Conservation (phyloP, 1,140 invertebrate species). For the Ditylenchus dipsaci region DNA sequence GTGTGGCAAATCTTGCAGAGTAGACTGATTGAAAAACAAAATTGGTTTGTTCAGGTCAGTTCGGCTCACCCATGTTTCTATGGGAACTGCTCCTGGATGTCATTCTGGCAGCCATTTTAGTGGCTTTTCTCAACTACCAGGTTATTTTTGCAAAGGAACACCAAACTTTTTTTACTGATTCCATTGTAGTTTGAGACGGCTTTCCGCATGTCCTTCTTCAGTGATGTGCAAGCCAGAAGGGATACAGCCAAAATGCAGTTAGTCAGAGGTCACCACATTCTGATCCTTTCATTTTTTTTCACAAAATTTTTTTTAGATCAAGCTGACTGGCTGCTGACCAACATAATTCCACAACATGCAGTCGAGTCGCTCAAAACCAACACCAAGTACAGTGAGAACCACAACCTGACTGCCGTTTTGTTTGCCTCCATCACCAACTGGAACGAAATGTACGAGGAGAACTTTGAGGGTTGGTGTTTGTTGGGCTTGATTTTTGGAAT, state of each 20-base stretch:
- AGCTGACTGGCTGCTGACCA: slow-evolving; percentile 88
- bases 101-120: slow-evolving; percentile 73
- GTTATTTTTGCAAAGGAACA: slow-evolving; percentile 13
- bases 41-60: slow-evolving; percentile 59
- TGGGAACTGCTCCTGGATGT: slow-evolving; percentile 76
- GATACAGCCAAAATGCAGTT: slow-evolving; percentile 72
- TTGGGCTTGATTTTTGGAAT: not conserved
- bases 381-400: slow-evolving; percentile 90
- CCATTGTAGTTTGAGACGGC: slow-evolving; percentile 77
- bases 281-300: not conserved
- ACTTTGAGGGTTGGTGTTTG: slow-evolving; percentile 58
- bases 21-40: too few relatives aligned
- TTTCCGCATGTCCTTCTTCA: slow-evolving; percentile 84
- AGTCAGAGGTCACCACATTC: slow-evolving; percentile 22
- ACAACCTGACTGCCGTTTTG: slow-evolving; percentile 83
- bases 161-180: not conserved
- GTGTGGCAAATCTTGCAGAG: too few relatives aligned
- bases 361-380: slow-evolving; percentile 85
- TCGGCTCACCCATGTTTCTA: slow-evolving; percentile 59
- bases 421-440: slow-evolving; percentile 93
- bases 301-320: slow-evolving; percentile 61
- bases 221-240: slow-evolving; percentile 78
- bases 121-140: slow-evolving; percentile 69
- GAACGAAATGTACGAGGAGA: slow-evolving; percentile 79
- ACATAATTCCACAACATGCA: slow-evolving; percentile 89